These are phyloP conservation scores for Nesometra sesokonis DNA, from an alignment of 35 echinoderm and acorn worm species.

Conservation along the genomic window DNA sequence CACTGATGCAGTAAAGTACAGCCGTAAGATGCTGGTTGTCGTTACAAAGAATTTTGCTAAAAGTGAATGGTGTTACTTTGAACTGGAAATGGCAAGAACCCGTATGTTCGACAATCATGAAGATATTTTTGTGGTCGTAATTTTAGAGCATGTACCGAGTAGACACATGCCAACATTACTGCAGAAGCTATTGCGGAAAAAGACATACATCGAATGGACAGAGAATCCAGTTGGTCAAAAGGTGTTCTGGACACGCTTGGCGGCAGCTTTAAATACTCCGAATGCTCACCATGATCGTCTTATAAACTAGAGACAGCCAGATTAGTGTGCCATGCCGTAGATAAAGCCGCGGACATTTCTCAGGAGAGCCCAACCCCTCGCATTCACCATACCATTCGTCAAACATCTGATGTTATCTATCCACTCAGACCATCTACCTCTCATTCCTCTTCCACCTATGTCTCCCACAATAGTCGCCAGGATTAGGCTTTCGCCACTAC, in stretches of 20 bases:
- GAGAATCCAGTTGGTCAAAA: background rate
- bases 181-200: background rate
- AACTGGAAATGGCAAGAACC: slow-evolving; percentile 30
- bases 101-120: background rate
- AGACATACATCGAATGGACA: slow-evolving; percentile 8
- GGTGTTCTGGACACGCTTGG: background rate
- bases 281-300: background rate
- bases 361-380: background rate
- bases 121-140: background rate
- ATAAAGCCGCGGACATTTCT: too few species aligned
- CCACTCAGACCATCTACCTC: too few species aligned
- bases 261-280: background rate
- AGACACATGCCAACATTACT: background rate
- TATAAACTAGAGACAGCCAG: background rate
- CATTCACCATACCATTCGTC: too few species aligned
- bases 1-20: slow-evolving; percentile 28
- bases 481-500: too few species aligned
- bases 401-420: too few species aligned
- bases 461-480: too few species aligned
- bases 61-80: slow-evolving; percentile 73
- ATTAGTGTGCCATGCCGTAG: too few species aligned
- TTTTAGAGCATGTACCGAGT: background rate
- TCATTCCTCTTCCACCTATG: too few species aligned
- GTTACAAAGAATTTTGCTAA: slow-evolving; percentile 44
- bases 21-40: slow-evolving; percentile 34